Conservation (phyloP, 2,113 vertebrate species). For the Ivindomyrus marchei region DNA sequence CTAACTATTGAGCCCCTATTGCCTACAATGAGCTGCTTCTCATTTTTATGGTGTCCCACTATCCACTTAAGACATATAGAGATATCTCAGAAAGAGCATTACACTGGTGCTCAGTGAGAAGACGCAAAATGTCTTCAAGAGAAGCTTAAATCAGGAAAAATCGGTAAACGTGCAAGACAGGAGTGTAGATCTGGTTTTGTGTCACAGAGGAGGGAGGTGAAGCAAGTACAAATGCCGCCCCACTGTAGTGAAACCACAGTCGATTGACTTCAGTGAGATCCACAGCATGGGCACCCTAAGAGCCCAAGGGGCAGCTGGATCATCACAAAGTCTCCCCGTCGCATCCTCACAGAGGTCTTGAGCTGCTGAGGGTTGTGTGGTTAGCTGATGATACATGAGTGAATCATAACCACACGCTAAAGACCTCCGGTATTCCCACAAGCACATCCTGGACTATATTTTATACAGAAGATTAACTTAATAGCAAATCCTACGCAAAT, state of each 20-base stretch:
- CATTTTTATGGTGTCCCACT: neutral
- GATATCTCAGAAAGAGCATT: conserved; percentile 23
- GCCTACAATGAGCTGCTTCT: neutral
- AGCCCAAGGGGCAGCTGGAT: neutral
- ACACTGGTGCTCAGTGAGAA: conserved; percentile 24
- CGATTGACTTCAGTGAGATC: neutral
- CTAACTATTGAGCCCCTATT: neutral
- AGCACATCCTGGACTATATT: neutral
- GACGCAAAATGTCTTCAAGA: conserved; percentile 18
- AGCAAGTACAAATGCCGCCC: neutral
- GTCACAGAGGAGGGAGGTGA: neutral
- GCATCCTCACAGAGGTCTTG: neutral
- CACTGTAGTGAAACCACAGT: neutral
- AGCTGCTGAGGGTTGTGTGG: neutral
- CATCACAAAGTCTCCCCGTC: neutral
- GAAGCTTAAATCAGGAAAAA: conserved; percentile 25
- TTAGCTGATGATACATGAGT: neutral
- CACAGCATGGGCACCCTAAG: neutral
- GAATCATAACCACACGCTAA: neutral
- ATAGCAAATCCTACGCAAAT: neutral
- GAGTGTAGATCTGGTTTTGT: conserved; percentile 2
- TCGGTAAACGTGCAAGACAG: neutral
- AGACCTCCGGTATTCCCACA: neutral
- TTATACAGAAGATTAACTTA: neutral
- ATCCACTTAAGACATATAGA: neutral